These are phyloP conservation scores for Papilio machaon DNA, from an alignment of 1,140 invertebrate genomes.

Conservation along the genomic window DNA sequence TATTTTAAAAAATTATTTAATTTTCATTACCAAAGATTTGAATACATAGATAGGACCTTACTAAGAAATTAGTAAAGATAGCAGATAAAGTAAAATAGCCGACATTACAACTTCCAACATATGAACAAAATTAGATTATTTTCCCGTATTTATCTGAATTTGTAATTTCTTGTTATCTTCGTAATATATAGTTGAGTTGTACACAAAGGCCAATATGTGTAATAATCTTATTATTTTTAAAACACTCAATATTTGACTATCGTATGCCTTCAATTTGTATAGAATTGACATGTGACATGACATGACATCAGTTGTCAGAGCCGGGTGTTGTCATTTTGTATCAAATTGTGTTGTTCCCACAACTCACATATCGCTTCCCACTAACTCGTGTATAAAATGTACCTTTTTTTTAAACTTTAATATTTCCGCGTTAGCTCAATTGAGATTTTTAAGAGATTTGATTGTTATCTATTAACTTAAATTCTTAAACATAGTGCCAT, in stretches of 20 bases:
- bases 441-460: constrained; percentile 40
- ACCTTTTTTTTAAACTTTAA: constrained; percentile 33
- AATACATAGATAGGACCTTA: not conserved
- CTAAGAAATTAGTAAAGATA: not conserved
- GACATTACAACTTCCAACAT: not conserved
- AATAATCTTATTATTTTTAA: not conserved
- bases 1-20: not conserved
- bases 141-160: not conserved
- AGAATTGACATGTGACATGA: not conserved
- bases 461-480: constrained; percentile 38
- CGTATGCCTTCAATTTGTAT: constrained; percentile 1
- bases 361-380: constrained; percentile 35
- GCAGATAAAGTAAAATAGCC: too few relatives aligned
- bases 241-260: not conserved
- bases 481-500: constrained; percentile 37
- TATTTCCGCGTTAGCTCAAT: constrained; percentile 35
- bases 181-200: not conserved
- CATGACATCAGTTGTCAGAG: not conserved
- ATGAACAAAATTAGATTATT: not conserved
- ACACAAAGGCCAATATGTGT: not conserved
- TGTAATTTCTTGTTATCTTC: not conserved
- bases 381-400: constrained; percentile 34
- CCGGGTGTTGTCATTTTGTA: constrained; percentile 16
- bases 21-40: not conserved
- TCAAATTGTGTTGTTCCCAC: constrained; percentile 23